phyloP scores from a whole-genome alignment of 2,113 vertebrate species.

The Aleadryas rufinucha region DNA sequence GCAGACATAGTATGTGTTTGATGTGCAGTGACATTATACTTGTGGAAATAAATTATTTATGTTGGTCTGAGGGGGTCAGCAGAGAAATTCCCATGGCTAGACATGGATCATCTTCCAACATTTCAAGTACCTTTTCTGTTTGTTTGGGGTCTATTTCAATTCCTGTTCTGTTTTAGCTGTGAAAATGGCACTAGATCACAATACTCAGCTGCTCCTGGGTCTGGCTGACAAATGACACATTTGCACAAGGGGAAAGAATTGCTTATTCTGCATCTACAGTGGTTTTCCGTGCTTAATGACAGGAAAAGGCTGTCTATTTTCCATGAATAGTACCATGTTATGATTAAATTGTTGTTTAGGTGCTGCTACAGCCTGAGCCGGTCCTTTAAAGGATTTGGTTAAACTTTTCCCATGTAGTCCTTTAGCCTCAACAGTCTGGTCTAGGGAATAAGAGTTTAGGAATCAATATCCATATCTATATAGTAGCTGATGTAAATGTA shows the following conservation, averaged over 20 bases:
- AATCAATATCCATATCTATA: not conserved
- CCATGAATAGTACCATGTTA: not conserved
- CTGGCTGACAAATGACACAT: not conserved
- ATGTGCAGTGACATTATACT: slow-evolving; percentile 20
- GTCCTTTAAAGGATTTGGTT: not conserved
- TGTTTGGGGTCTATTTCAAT: not conserved
- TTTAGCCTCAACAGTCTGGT: not conserved
- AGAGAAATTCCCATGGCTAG: not conserved
- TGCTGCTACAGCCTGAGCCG: not conserved
- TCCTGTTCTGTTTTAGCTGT: not conserved
- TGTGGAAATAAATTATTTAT: not conserved
- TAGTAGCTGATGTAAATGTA: fast-evolving
- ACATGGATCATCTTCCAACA: not conserved
- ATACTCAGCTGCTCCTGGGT: not conserved
- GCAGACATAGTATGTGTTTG: not conserved
- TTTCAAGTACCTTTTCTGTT: not conserved
- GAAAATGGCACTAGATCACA: not conserved
- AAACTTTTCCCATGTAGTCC: not conserved
- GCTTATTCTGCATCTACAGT: not conserved
- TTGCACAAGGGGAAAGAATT: not conserved
- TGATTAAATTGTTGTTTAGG: not conserved
- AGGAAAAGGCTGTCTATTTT: not conserved
- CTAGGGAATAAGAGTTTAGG: not conserved
- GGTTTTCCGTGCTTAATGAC: not conserved
- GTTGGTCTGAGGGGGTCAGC: not conserved